Conservation (phyloP, 2,797 vertebrate species). For the Clarias pachynema region DNA sequence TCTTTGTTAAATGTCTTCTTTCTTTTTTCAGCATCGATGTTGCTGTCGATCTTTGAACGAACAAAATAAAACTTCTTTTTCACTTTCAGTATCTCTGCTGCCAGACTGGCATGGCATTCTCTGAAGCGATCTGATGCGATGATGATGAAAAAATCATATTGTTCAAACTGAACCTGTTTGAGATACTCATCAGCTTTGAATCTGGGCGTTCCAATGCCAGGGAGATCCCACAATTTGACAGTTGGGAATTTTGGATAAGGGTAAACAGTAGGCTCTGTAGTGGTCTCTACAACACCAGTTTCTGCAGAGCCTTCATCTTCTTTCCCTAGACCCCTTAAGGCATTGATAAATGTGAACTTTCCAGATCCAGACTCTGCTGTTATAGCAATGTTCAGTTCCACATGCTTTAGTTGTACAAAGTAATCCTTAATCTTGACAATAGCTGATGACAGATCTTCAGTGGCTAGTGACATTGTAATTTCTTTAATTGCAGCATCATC, state of each 20-base stretch:
- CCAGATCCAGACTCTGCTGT: conserved; percentile 61
- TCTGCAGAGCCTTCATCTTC: conserved; percentile 50
- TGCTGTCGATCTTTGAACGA: conserved; percentile 71
- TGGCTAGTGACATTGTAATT: conserved; percentile 43
- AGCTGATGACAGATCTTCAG: conserved; percentile 44
- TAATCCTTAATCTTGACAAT: conserved; percentile 49
- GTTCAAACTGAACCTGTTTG: conserved; percentile 65
- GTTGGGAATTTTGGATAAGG: conserved; percentile 66
- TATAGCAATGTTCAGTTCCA: conserved; percentile 57
- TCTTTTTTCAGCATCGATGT: conserved; percentile 62
- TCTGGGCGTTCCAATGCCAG: conserved; percentile 69
- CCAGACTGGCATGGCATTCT: conserved; percentile 67
- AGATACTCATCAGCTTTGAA: conserved; percentile 72
- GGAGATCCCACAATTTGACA: conserved; percentile 76
- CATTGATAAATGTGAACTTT: conserved; percentile 62
- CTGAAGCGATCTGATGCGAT: conserved; percentile 63
- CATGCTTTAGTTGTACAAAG: conserved; percentile 41
- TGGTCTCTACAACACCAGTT: conserved; percentile 57
- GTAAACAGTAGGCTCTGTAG: conserved; percentile 54
- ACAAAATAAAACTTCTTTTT: conserved; percentile 75
- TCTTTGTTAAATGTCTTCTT: conserved; percentile 61
- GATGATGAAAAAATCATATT: conserved; percentile 76
- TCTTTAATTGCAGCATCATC: neutral
- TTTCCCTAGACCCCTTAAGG: conserved; percentile 54
- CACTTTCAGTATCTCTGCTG: conserved; percentile 64